Evolutionary conservation across 1,140 invertebrate genomes (phyloP).

Genomic region (Belonocnema kinseyi): DNA sequence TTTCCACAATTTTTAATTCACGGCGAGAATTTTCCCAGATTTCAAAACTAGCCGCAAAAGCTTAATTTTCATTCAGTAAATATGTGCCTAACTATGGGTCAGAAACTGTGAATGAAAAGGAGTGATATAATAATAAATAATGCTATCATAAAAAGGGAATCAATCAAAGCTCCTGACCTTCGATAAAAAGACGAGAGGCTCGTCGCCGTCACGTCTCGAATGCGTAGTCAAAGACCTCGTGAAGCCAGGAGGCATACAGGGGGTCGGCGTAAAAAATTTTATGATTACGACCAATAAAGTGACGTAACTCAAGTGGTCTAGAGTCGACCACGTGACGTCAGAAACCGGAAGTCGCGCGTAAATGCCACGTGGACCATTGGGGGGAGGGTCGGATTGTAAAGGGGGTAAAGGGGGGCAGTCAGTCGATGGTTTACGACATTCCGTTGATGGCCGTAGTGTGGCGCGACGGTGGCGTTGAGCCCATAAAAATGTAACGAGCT

Average conservation of each 20-base stretch:
- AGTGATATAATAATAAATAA: no score
- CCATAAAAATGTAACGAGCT: constrained; percentile 77
- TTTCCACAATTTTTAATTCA: no score
- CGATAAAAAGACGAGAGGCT: neutral
- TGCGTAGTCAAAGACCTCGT: constrained; percentile 27
- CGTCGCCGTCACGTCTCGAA: constrained; percentile 1
- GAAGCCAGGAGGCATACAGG: constrained; percentile 52
- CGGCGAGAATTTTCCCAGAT: neutral
- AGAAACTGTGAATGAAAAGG: no score
- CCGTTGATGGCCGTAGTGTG: constrained; percentile 71
- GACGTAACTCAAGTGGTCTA: constrained; percentile 71
- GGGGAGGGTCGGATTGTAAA: constrained; percentile 17
- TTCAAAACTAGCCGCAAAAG: neutral
- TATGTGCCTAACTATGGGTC: no score
- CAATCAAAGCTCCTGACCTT: constrained; percentile 27
- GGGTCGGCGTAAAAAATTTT: constrained; percentile 73
- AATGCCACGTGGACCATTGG: constrained; percentile 63
- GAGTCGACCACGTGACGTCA: constrained; percentile 62
- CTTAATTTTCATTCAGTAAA: no score
- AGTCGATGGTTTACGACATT: constrained; percentile 74
- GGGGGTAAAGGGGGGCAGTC: constrained; percentile 39
- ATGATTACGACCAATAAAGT: constrained; percentile 75
- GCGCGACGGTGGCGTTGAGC: constrained; percentile 69
- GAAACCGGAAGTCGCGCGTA: constrained; percentile 65
- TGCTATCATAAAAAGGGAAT: neutral